Evolutionary conservation across 2,113 vertebrate species (phyloP).

Genomic region (Agelaius phoeniceus): DNA sequence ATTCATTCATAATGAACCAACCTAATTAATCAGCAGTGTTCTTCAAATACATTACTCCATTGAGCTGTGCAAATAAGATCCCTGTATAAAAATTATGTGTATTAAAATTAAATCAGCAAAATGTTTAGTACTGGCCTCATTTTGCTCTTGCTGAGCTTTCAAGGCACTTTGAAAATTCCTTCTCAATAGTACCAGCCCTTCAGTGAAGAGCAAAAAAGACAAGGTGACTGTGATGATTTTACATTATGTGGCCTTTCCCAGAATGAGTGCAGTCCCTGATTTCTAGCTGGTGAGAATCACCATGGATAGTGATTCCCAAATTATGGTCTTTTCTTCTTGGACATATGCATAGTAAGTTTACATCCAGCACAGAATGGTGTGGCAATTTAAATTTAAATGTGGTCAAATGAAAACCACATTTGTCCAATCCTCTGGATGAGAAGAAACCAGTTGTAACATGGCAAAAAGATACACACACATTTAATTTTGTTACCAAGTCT

Average conservation of each 20-base stretch:
- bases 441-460: neutral
- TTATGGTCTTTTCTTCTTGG: slow-evolving; percentile 25
- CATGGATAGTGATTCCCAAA: neutral
- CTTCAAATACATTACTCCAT: neutral
- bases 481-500: neutral
- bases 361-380: neutral
- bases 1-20: slow-evolving; percentile 13
- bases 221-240: neutral
- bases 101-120: slow-evolving; percentile 17
- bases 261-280: neutral
- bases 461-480: neutral
- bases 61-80: slow-evolving; percentile 27
- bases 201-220: neutral
- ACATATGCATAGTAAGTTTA: neutral
- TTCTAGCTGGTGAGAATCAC: slow-evolving; percentile 11
- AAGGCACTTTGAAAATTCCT: slow-evolving; percentile 12
- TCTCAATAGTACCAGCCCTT: neutral
- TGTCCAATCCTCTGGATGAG: neutral
- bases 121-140: neutral
- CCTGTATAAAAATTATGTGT: neutral
- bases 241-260: neutral
- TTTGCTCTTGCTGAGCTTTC: neutral
- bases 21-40: slow-evolving; percentile 28
- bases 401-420: slow-evolving; percentile 14
- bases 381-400: slow-evolving; percentile 29